Percentiles rank a stretch among this genome's conserved stretches.
Evolutionary conservation across 2,113 vertebrate species (phyloP).

Genomic region (Plestiodon gilberti): DNA sequence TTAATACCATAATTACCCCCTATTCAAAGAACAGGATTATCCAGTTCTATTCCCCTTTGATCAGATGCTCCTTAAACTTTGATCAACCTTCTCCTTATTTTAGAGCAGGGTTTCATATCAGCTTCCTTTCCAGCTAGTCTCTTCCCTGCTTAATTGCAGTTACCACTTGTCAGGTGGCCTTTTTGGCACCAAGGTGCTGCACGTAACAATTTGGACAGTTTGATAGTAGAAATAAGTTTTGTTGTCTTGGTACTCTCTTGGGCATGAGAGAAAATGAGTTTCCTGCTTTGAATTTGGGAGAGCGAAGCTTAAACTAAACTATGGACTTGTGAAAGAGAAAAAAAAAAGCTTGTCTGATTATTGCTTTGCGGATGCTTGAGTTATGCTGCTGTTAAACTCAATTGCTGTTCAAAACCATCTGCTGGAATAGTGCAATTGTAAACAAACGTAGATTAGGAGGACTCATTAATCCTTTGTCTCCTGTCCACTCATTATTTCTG

Average conservation of each 20-base stretch:
- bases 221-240: not conserved
- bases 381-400: conserved; percentile 46
- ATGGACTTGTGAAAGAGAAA: conserved; percentile 7
- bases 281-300: not conserved
- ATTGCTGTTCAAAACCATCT: conserved; percentile 62
- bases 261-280: not conserved
- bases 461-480: conserved; percentile 64
- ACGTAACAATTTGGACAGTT: not conserved
- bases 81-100: not conserved
- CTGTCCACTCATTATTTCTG: conserved; percentile 60
- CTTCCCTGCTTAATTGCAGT: not conserved
- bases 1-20: not conserved
- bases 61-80: not conserved
- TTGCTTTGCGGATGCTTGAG: conserved; percentile 52
- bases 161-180: not conserved
- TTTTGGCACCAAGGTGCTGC: not conserved
- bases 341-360: conserved; percentile 48
- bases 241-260: not conserved
- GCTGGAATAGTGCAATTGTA: conserved; percentile 56
- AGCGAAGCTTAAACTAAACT: not conserved
- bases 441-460: conserved; percentile 66
- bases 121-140: not conserved
- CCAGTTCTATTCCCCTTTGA: not conserved
- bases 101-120: not conserved
- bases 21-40: not conserved